Evolutionary conservation across 2,888 invertebrate species (phyloP).

Genomic region (Chironomus tentans): DNA sequence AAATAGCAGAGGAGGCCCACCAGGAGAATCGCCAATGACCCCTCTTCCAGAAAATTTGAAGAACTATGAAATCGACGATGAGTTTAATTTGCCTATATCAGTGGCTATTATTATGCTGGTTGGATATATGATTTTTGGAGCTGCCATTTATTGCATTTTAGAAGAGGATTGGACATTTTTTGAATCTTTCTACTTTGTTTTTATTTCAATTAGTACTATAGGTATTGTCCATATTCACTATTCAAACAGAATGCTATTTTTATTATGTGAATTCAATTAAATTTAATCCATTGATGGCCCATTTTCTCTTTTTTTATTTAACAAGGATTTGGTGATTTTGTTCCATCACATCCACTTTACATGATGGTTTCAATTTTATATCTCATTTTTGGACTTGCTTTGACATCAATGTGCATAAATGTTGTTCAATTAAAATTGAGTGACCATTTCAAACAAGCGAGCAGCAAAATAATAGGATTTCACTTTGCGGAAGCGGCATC

Average conservation of each 20-base stretch:
- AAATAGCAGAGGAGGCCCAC: conserved; percentile 27
- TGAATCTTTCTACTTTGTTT: conserved; percentile 93
- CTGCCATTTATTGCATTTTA: conserved; percentile 64
- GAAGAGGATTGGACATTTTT: conserved; percentile 79
- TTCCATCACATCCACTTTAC: conserved; percentile 75
- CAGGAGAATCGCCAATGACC: conserved; percentile 57
- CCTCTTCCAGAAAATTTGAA: conserved; percentile 56
- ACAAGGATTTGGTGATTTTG: conserved; percentile 75
- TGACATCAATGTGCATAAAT: conserved; percentile 96
- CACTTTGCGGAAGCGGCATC: conserved; percentile 23
- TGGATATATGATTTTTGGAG: conserved; percentile 79
- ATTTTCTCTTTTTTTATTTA: neutral
- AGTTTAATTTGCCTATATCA: conserved; percentile 89
- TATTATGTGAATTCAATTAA: neutral
- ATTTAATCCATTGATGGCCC: neutral
- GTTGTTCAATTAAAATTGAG: conserved; percentile 80
- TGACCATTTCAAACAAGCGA: conserved; percentile 74
- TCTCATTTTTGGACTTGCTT: conserved; percentile 84
- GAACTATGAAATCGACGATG: conserved; percentile 74
- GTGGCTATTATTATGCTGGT: conserved; percentile 77
- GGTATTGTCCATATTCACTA: conserved; percentile 37
- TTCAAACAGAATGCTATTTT: neutral
- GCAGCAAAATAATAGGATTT: conserved; percentile 73
- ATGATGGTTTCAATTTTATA: conserved; percentile 91
- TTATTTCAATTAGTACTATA: conserved; percentile 93